These are phyloP conservation scores for Drosophila azteca DNA, from an alignment of 1,140 invertebrate species.

Conservation along the genomic window DNA sequence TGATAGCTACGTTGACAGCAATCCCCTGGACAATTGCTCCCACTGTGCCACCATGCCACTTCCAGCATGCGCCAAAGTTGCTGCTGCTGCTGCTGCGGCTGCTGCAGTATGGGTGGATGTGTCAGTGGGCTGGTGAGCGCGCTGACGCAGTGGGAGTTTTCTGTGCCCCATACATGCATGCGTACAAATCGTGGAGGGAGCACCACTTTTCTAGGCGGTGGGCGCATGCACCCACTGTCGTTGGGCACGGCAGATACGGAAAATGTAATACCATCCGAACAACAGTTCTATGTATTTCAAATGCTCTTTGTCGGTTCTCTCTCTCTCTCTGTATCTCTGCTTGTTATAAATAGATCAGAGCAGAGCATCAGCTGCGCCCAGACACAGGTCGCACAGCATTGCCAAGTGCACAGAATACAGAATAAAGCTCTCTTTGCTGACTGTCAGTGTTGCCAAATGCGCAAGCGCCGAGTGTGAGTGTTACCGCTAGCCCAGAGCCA, in stretches of 20 bases:
- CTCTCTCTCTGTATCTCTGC: background rate
- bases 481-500: too few relatives aligned
- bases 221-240: constrained; percentile 54
- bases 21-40: constrained; percentile 30
- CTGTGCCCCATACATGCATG: background rate
- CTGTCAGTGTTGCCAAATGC: constrained; percentile 32
- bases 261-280: background rate
- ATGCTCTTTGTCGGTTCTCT: background rate
- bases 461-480: constrained; percentile 47
- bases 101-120: constrained; percentile 8
- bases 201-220: constrained; percentile 27
- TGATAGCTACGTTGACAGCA: constrained; percentile 9
- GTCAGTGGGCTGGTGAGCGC: constrained; percentile 41
- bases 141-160: constrained; percentile 69
- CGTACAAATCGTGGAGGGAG: too few relatives aligned
- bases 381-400: background rate
- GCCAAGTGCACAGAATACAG: too few relatives aligned
- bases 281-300: constrained; percentile 12
- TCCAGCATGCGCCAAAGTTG: constrained; percentile 22
- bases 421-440: too few relatives aligned
- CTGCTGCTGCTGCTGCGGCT: constrained; percentile 3
- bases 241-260: constrained; percentile 2
- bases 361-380: constrained; percentile 1
- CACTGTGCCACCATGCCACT: constrained; percentile 13
- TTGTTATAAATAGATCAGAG: constrained; percentile 40